Conservation (phyloP, 1,140 invertebrate species). For the Brachionus sp. region DNA sequence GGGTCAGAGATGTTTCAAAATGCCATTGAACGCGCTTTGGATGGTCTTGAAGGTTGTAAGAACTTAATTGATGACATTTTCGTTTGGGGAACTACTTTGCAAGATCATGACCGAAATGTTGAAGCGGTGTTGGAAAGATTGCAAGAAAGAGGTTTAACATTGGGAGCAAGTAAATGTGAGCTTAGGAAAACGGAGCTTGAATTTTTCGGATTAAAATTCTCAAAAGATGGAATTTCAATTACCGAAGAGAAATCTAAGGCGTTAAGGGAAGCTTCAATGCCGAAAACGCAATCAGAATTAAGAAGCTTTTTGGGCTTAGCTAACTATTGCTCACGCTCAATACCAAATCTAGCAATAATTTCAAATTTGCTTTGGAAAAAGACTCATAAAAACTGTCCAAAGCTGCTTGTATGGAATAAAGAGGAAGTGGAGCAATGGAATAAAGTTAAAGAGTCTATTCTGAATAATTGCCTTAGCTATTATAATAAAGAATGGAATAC, state of each 20-base stretch:
- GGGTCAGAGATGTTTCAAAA: not conserved
- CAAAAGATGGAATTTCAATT: not conserved
- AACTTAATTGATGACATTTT: not conserved
- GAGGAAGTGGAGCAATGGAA: not conserved
- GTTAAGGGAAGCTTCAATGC: not conserved
- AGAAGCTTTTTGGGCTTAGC: not conserved
- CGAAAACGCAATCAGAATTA: not conserved
- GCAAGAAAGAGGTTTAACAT: not conserved
- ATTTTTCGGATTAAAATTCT: not conserved
- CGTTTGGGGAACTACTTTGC: not conserved
- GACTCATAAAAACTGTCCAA: not conserved
- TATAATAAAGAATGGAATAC: not conserved
- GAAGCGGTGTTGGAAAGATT: not conserved
- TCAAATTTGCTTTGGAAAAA: not conserved
- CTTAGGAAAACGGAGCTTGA: not conserved
- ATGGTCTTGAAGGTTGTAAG: not conserved
- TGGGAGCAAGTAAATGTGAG: not conserved
- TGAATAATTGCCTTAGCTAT: not conserved
- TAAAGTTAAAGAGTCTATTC: not conserved
- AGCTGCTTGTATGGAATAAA: not conserved
- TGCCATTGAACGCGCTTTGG: not conserved
- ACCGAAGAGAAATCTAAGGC: not conserved
- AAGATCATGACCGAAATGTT: not conserved
- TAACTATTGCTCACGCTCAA: not conserved
- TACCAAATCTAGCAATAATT: not conserved